Evolutionary conservation across 2,113 vertebrate genomes (phyloP).

Genomic region (Nycticebus coucang): DNA sequence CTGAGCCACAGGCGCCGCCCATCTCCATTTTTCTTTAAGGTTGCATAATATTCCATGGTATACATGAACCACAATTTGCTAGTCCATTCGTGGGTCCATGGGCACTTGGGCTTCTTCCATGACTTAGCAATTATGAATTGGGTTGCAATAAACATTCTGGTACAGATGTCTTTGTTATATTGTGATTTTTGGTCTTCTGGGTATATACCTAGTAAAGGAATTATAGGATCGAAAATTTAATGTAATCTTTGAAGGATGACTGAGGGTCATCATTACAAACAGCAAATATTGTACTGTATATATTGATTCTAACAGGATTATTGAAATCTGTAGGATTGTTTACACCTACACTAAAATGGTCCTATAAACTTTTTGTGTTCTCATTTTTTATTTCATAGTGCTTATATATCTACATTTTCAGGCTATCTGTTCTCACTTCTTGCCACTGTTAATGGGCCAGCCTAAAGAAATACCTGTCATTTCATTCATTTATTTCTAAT

Average conservation of each 20-base stretch:
- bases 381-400: background rate
- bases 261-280: background rate
- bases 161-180: too few relatives aligned
- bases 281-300: background rate
- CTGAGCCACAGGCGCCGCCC: too few relatives aligned
- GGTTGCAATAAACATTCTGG: too few relatives aligned
- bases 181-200: too few relatives aligned
- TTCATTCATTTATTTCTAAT: background rate
- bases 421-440: background rate
- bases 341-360: background rate
- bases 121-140: too few relatives aligned
- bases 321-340: background rate
- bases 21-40: too few relatives aligned
- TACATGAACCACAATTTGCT: too few relatives aligned
- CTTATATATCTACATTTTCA: background rate
- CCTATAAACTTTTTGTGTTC: background rate
- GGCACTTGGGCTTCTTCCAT: too few relatives aligned
- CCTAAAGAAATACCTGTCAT: background rate
- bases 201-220: too few relatives aligned
- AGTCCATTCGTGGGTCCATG: too few relatives aligned
- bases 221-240: background rate
- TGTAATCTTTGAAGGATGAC: constrained; percentile 10
- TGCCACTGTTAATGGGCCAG: background rate
- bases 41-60: too few relatives aligned
- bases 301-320: background rate